Base-by-base conservation (phyloP, 2,113 vertebrate genomes). In the Centrocercus urophasianus region DNA sequence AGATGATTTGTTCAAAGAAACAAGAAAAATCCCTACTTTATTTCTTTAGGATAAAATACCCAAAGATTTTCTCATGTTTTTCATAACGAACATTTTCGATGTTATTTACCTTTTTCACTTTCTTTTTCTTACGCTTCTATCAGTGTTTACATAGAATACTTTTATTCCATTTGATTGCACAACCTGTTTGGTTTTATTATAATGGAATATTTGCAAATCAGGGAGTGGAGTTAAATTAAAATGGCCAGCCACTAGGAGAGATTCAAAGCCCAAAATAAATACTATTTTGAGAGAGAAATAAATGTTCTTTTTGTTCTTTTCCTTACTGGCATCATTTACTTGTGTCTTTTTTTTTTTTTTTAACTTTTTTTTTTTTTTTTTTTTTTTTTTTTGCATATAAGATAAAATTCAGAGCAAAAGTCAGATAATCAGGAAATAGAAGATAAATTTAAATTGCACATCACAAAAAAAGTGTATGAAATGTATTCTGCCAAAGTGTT, bases 201-300 rank as follows among this genome's bases (percentile, higher is more conserved):
- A 90, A 83, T 71, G 43, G 76, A 92, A 71, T 88, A 95, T 88
- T 95, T 93, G 65, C 78, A 95, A 71, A 93, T 97, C 78, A 93
- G 36, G 88, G 65, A 48, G 59, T 89, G 10, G 47, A 91, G 66
- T 96, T 97, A 89, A 93, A 90, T 93, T 95, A 91, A 97, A 96
- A 89, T 91, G 56, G 27, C 64, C 83, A 94, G 80, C 27, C 78
- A 77, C 27, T 93, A 21, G 47, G 96, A 95, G 67, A 77, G 32
- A 83, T 93, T 94, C 17, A 86, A 94, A 92, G 76, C 94, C 32
- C 15, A 82, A 74, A 79, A 89, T 77, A 97, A 96, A 88, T 91
- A 69, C 70, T 96, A 40, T 63, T 76, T 56, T 60, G 8, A 1
- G 20, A 36, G 72, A 85, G 25, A 87, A 90, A 76, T 85, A 40